These are phyloP conservation scores for Typhlomys cinereus DNA, from an alignment of 2,113 vertebrate species.

Conservation along the genomic window DNA sequence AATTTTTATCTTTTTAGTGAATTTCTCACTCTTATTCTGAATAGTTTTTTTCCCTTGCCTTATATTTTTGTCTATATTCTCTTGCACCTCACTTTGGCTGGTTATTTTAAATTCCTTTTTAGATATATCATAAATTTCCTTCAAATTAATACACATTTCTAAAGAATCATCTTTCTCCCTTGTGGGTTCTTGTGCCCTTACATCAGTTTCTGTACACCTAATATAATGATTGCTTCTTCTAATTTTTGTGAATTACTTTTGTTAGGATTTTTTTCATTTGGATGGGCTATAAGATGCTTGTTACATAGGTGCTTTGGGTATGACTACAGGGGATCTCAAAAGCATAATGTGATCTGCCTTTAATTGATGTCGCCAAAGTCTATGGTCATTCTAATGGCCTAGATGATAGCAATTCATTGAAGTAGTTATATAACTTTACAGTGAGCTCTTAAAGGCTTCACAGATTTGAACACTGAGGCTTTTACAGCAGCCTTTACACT, in stretches of 20 bases:
- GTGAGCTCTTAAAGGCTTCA: background rate
- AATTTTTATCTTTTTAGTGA: no score
- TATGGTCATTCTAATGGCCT: background rate
- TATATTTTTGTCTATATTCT: background rate
- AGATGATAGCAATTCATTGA: no score
- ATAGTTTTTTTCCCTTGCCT: background rate
- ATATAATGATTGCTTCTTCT: background rate
- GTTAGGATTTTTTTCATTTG: background rate
- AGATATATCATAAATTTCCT: background rate
- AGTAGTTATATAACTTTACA: background rate
- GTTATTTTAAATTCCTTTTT: no score
- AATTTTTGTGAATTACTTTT: background rate
- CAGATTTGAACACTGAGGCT: no score
- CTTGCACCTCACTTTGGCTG: background rate
- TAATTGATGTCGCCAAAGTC: background rate
- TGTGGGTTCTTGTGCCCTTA: no score
- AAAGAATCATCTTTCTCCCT: background rate
- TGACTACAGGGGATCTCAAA: background rate
- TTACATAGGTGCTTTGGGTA: background rate
- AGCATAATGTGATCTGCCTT: background rate
- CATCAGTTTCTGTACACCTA: background rate
- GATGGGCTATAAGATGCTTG: background rate
- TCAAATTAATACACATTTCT: background rate
- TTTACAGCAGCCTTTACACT: no score
- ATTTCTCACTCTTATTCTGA: background rate